These are phyloP conservation scores for Manis javanica DNA, from an alignment of 2,797 vertebrate genomes.

Conservation along the genomic window DNA sequence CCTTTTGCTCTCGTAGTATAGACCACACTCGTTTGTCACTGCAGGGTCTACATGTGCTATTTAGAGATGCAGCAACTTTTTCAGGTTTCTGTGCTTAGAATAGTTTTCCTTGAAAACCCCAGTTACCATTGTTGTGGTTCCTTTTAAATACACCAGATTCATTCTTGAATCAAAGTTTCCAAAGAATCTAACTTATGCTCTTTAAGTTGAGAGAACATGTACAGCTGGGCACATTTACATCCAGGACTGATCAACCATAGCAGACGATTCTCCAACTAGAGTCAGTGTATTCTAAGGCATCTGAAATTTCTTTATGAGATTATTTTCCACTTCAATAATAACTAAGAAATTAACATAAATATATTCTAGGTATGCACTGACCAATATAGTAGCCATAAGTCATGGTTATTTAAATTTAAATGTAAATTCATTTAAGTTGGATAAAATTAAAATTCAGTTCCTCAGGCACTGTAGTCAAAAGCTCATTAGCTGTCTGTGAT, in stretches of 20 bases:
- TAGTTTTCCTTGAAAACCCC: neutral
- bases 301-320: neutral
- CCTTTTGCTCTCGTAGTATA: neutral
- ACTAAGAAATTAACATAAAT: neutral
- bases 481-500: neutral
- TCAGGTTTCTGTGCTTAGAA: neutral
- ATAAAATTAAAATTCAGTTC: slow-evolving; percentile 23
- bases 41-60: neutral
- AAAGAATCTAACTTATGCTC: neutral
- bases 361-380: neutral
- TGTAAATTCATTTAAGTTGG: neutral
- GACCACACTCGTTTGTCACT: no score
- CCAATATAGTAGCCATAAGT: neutral
- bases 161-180: neutral
- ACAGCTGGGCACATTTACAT: neutral
- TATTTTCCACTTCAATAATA: neutral
- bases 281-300: neutral
- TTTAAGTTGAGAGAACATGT: neutral
- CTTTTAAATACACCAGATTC: neutral
- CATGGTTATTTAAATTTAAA: slow-evolving; percentile 8
- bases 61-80: neutral
- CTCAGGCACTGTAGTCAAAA: neutral
- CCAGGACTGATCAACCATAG: neutral
- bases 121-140: neutral
- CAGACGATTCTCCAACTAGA: neutral